These are phyloP conservation scores for Leucoma salicis DNA, from an alignment of 2,888 invertebrate genomes.

Conservation along the genomic window DNA sequence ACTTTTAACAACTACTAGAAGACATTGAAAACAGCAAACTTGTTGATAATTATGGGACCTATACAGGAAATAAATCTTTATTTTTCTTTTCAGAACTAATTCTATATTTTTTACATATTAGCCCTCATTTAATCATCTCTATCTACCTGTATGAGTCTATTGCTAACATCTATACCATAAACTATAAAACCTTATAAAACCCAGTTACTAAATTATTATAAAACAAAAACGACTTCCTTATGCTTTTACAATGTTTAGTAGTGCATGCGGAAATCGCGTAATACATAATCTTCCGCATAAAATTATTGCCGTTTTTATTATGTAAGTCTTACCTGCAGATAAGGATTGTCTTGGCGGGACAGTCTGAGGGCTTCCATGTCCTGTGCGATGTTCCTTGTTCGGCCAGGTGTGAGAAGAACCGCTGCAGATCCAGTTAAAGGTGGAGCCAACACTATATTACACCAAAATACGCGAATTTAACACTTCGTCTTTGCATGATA, in stretches of 20 bases:
- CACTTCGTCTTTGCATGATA: constrained; percentile 14
- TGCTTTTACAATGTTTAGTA: neutral
- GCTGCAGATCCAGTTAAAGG: constrained; percentile 74
- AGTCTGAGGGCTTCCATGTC: constrained; percentile 92
- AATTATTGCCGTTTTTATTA: constrained; percentile 14
- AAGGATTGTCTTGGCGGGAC: constrained; percentile 92
- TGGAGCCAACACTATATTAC: constrained; percentile 57
- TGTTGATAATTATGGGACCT: too few species aligned
- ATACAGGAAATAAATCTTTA: too few species aligned
- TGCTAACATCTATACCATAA: too few species aligned
- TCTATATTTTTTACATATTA: too few species aligned
- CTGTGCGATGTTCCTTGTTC: constrained; percentile 89
- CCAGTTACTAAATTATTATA: neutral
- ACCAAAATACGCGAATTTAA: constrained; percentile 25
- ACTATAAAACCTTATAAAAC: neutral
- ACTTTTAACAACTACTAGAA: too few species aligned
- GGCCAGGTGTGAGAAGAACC: constrained; percentile 87
- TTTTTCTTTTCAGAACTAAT: too few species aligned
- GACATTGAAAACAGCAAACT: too few species aligned
- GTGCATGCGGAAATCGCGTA: constrained; percentile 22
- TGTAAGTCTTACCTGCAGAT: constrained; percentile 84
- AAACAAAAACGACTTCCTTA: constrained; percentile 20
- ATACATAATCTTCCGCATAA: constrained; percentile 18
- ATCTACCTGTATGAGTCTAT: too few species aligned
- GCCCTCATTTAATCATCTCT: too few species aligned